Evolutionary conservation across 1,140 invertebrate genomes (phyloP).

Genomic region (Ridgeia piscesae): DNA sequence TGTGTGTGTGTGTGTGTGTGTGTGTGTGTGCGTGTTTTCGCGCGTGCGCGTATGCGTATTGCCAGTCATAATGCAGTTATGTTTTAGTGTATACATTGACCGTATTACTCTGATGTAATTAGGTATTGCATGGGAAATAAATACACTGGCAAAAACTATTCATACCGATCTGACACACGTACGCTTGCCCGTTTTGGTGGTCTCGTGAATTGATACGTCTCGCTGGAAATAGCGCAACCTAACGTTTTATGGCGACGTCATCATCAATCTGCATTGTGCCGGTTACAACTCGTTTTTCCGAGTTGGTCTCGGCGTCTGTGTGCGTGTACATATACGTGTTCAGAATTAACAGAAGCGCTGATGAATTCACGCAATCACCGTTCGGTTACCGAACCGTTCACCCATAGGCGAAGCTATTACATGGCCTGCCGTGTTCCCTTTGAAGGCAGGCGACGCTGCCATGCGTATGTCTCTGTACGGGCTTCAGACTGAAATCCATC

Average conservation of each 20-base stretch:
- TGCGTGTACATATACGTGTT: not conserved
- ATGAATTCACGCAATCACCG: slow-evolving; percentile 4
- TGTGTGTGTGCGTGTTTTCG: too few species aligned
- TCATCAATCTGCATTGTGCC: not conserved
- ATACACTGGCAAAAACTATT: not conserved
- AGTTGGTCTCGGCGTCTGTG: not conserved
- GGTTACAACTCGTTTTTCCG: not conserved
- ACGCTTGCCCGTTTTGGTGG: not conserved
- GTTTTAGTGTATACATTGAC: too few species aligned
- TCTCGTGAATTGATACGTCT: not conserved
- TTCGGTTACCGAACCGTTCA: slow-evolving; percentile 3
- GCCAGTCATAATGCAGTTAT: too few species aligned
- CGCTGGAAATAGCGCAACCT: not conserved
- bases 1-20: too few species aligned
- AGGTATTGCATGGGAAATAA: not conserved
- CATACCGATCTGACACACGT: not conserved
- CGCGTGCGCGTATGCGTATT: too few species aligned
- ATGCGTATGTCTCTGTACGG: not conserved
- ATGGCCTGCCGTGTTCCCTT: not conserved
- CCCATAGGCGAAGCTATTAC: not conserved
- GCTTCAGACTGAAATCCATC: not conserved
- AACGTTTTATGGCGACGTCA: not conserved
- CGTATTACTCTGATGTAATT: not conserved
- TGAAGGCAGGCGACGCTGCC: not conserved
- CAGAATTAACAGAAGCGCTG: not conserved